These are phyloP conservation scores for Zaprionus ghesquierei DNA, from an alignment of 1,140 invertebrate genomes.

Conservation along the genomic window DNA sequence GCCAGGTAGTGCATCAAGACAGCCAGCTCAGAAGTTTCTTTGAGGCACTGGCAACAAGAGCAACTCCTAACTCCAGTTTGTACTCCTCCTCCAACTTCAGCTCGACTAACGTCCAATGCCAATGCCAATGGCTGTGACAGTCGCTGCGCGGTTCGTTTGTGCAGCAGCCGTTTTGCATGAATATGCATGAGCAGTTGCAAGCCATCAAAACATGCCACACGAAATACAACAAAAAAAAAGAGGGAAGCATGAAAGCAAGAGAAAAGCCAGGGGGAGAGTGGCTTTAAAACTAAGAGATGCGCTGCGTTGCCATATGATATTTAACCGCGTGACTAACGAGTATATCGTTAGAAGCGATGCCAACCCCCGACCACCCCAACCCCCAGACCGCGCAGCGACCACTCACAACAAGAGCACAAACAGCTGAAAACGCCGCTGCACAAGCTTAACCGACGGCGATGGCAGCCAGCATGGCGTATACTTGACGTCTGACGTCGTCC, in stretches of 20 bases:
- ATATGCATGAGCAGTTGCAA: constrained; percentile 77
- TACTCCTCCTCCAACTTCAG: background rate
- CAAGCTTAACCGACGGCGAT: constrained; percentile 34
- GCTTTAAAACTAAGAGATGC: constrained; percentile 65
- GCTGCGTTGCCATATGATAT: constrained; percentile 62
- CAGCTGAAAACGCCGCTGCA: constrained; percentile 40
- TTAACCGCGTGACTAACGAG: constrained; percentile 75
- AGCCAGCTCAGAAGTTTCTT: constrained; percentile 13
- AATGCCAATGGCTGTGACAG: constrained; percentile 49
- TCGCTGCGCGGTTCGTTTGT: constrained; percentile 58
- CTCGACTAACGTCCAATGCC: constrained; percentile 9
- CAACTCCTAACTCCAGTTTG: too few species aligned
- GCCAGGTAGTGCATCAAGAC: background rate
- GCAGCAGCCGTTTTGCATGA: constrained; percentile 62
- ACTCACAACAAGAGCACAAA: constrained; percentile 16
- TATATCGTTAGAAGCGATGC: constrained; percentile 65
- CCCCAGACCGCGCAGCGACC: background rate
- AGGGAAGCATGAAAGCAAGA: background rate
- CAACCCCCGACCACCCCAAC: background rate
- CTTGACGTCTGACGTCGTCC: constrained; percentile 49
- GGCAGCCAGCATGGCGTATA: constrained; percentile 61
- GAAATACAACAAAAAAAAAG: background rate
- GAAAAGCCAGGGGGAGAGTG: background rate
- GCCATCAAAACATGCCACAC: constrained; percentile 73
- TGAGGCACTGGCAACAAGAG: constrained; percentile 27